Base-by-base conservation (phyloP, 2,113 vertebrate species). In the Morone chrysops region DNA sequence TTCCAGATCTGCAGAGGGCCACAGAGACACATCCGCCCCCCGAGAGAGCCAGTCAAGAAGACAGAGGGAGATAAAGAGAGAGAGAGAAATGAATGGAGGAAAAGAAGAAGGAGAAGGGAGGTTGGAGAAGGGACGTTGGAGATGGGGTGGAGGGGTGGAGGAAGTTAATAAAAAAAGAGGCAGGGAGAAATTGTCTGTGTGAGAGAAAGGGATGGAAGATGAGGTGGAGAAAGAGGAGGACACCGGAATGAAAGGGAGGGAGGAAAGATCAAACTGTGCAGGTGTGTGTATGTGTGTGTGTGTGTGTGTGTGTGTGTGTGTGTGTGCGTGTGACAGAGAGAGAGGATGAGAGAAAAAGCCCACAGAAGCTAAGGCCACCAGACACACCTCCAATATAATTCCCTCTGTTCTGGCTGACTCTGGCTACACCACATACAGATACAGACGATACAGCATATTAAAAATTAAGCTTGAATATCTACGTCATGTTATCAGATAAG, bases 1-100 rank as follows among this genome's bases (percentile, higher is more conserved):
- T 94, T 94, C 69, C 76, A 91, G 85, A 92, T 84, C 89, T 70
- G 78, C 80, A 82, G 84, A 89, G 78, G 74, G 72, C 80, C 87
- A 84, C 81, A 66, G 87, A 88, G 83, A 77, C 89, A 84, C 84
- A 90, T 87, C 80, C 81, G 77, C 74, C 80, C 87, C 80, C 75
- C 81, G 82, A 84, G 91, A 88, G 88, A 80, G 65, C 22, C 70
- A 82, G 80, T 80, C 84, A 91, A 67, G 87, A 75, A 87, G 75
- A 83, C 31, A 82, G 72, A 70, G 50, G 45, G 54, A 36, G 45
- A 59, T 13, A 54, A 17, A 57, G 45, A 70, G 71, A 38, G 56
- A 53, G 56, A 54, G 56, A 20, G 81, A 54, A 50, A 75, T 62
- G 61, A 66, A 87, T 60, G 70, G 71, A 77, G 50, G 60, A 36